Base-by-base conservation (phyloP, 1,140 invertebrate species). In the Sinonovacula constricta region DNA sequence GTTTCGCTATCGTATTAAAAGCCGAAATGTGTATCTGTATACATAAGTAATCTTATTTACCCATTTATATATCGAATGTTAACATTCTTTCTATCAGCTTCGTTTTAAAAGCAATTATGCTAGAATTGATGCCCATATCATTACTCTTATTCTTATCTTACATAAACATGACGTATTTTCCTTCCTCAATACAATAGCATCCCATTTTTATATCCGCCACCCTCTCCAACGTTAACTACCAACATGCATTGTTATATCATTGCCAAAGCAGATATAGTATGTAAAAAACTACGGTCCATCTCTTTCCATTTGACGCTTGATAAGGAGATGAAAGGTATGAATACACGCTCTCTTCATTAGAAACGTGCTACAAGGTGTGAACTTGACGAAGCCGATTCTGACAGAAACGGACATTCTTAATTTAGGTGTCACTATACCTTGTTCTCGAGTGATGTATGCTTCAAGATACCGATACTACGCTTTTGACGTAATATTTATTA, bases 341-440 rank as follows among this genome's bases (percentile, higher is more conserved):
- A n/a, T 7, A 24, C 57, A 57, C 57, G 68, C 30, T 22, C 36
- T 59, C 45, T 34, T 24, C 59, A 53, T 56, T 56, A 33, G n/a
- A 22, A 2, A 18, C 53, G 68, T 70, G 54, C 30, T 26, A 31
- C 22, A 56, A 59, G 53, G 54, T 56, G 54, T 70, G n/a, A 59
- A 12, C 59, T 70, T 70, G 68, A 70, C 45, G 68, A 30, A 59
- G 18, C n/a, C 7, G 33, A 31, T 22, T 18, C 36, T 22, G 68
- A 70, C 68, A 70, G 5, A 59, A 36, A 70, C 30, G 36, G 54
- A 26, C 15, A 28, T n/a, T 14, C 31, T 59, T 70, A 54, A 59
- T 70, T 57, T 59, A 70, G 68, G 68, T 70, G 68, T 70, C 68
- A 70, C 45, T 59, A 7, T 18, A 36, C 30, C 68, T 36, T 70